Base-by-base conservation (phyloP, 2,888 invertebrate species). In the Xylocampa areola region DNA sequence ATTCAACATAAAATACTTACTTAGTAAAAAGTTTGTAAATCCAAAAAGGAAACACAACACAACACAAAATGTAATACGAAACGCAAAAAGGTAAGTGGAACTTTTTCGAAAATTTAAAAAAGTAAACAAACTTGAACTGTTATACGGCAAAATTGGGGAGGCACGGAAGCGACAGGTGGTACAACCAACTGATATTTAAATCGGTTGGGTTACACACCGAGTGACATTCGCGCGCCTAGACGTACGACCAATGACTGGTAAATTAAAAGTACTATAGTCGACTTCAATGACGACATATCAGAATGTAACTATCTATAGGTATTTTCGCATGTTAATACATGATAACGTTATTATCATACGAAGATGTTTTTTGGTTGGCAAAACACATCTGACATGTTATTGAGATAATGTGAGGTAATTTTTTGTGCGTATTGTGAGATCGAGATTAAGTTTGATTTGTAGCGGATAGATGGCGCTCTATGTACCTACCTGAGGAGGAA, bases 331-430 rank as follows among this genome's bases (percentile, higher is more conserved):
- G 55, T 68, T 61, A 68, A 50, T 62, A 45, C 43, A 27, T 61
- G 68, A 66, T 66, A 66, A 66, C 45, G n/a, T 33, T 55, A 60
- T 30, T 61, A 65, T 65, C 62, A 45, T 41, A 33, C 29, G 44
- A 14, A 37, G 33, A 47, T 50, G 59, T 45, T 51, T 45, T 45
- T 45, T 35, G 32, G 60, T 59, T 59, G 51, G 67, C 41, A 36
- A 58, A 50, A 59, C 51, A 25, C 25, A 10, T 36, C 21, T 23
- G 45, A 16, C 10, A 10, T 25, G 19, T 44, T 19, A 41, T 65
- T 25, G 37, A 19, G 1, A 16, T 13, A 3, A 0, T 19, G 4
- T 35, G 16, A 17, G 10, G 8, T 29, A 45, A 45, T 1, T 16
- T 10, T 27, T 41, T 30, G 25, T 35, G 23, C 30, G 6, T 32